Evolutionary conservation across 2,797 vertebrate species (phyloP).

Genomic region (Oreochromis mossambicus): DNA sequence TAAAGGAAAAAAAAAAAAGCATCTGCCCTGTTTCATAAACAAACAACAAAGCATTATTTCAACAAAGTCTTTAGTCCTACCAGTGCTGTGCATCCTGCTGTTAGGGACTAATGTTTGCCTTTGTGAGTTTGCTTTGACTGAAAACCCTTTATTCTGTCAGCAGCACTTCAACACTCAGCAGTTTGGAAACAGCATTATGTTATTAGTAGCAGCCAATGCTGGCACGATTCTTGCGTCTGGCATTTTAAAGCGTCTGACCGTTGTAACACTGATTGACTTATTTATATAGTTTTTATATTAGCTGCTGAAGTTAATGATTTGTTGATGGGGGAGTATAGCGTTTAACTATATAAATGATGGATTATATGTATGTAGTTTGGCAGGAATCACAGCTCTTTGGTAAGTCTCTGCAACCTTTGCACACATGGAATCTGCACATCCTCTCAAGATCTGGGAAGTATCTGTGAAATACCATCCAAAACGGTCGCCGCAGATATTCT

Average conservation of each 20-base stretch:
- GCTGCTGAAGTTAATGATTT: background rate
- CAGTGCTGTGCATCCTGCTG: background rate
- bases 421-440: background rate
- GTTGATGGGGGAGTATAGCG: no score
- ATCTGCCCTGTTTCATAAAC: background rate
- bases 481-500: background rate
- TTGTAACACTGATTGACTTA: background rate
- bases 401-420: background rate
- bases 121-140: background rate
- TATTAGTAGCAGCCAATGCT: background rate
- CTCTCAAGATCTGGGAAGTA: background rate
- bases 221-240: background rate
- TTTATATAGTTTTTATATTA: background rate
- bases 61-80: background rate
- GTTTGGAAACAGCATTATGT: background rate
- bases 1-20: background rate
- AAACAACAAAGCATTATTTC: background rate
- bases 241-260: background rate
- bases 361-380: background rate
- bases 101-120: background rate
- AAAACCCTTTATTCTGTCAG: background rate
- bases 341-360: background rate
- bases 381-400: background rate
- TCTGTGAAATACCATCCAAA: background rate
- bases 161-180: background rate